Base-by-base conservation (phyloP, 2,888 invertebrate genomes). In the Tetheella fluctuosa region DNA sequence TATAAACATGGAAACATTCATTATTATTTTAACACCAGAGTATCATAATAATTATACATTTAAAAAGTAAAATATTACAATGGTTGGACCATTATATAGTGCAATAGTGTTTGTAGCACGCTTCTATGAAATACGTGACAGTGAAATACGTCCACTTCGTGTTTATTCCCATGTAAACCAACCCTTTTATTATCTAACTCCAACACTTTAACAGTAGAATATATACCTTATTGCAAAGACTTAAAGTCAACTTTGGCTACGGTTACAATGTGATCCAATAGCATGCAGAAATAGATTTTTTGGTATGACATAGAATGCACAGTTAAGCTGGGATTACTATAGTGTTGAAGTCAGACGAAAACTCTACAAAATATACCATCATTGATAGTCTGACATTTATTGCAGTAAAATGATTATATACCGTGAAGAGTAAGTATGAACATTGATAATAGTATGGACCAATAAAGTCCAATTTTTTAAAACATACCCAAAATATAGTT, bases 1-100 rank as follows among this genome's bases (percentile, higher is more conserved):
- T 48, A 48, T 20, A 48, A 48, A 61, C 56, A 59, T 55, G 60
- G 59, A 55, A 58, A 75, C 59, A 76, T 59, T 65, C 58, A 68
- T 73, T 70, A n/a, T 69, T 52, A 48, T 42, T 58, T 63, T 64
- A 63, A 52, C 30, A 48, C 59, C 17, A 48, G 20, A 48, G 53
- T 52, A 20, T 37, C 17, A 25, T 23, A n/a, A n/a, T n/a, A n/a
- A n/a, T n/a, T n/a, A n/a, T 25, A 10, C n/a, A 13, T 10, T 28
- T 17, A 28, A 28, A 28, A 17, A 28, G 6, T 28, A 25, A 15
- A 30, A 23, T 25, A 54, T 4, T 28, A 54, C 25, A 28, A n/a
- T n/a, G n/a, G 23, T 37, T 17, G 20, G 20, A 55, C 55, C 34
- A 10, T 20, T 20, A 20, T 10, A 48, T 48, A 10, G 17, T 20